Conservation (phyloP, 2,888 invertebrate species). For the Microctonus brassicae region DNA sequence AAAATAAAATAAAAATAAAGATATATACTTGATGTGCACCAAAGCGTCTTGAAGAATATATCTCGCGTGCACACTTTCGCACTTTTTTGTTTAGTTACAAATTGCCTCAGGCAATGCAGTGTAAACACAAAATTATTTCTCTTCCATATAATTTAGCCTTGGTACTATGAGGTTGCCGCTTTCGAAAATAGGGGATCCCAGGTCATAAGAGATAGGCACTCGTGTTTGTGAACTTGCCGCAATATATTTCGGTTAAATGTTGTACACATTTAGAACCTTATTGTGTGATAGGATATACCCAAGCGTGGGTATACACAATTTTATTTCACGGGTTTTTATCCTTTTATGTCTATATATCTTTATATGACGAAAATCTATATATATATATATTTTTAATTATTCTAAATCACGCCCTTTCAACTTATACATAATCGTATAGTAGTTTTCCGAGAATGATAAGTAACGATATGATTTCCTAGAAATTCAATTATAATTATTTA, state of each 20-base stretch:
- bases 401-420: no score
- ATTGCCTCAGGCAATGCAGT: slow-evolving; percentile 11
- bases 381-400: no score
- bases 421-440: neutral
- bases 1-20: neutral
- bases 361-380: no score
- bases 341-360: neutral
- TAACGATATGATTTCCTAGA: no score
- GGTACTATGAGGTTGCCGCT: slow-evolving; percentile 26
- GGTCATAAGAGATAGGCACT: slow-evolving; percentile 1
- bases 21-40: slow-evolving; percentile 3
- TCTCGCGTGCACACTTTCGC: slow-evolving; percentile 14
- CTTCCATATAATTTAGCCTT: slow-evolving; percentile 27
- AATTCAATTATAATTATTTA: no score
- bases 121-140: slow-evolving; percentile 28
- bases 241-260: neutral
- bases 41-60: neutral
- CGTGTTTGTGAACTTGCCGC: slow-evolving; percentile 2
- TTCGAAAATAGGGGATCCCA: slow-evolving; percentile 26
- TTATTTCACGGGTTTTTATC: neutral
- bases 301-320: neutral
- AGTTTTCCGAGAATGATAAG: neutral
- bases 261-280: neutral
- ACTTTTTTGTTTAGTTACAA: slow-evolving; percentile 1
- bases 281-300: neutral